Percentiles rank a stretch among this genome's conserved stretches.
Conservation (phyloP, 2,888 invertebrate species). For the Heliconius ethilla region DNA sequence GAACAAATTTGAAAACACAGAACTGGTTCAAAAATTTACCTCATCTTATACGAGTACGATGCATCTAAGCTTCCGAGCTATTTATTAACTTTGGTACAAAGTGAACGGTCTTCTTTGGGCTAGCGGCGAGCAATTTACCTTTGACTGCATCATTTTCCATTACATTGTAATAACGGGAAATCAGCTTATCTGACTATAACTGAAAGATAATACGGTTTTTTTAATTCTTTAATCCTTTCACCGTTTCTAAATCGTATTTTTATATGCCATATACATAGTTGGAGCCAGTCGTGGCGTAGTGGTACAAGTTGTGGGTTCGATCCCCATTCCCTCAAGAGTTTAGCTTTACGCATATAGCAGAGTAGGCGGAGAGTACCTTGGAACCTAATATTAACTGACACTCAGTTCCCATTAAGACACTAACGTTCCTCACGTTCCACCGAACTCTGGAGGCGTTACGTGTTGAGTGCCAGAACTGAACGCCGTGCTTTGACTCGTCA, state of each 20-base stretch:
- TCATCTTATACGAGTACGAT: not conserved
- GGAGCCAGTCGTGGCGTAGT: no score
- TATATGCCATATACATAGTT: not conserved
- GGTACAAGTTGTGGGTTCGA: no score
- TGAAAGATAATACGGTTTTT: not conserved
- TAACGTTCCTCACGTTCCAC: no score
- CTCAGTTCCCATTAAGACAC: no score
- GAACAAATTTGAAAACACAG: not conserved
- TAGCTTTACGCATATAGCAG: no score
- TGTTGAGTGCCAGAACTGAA: no score
- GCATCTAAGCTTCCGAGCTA: constrained; percentile 13
- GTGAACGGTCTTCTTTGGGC: constrained; percentile 20
- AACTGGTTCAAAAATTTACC: not conserved
- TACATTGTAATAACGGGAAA: constrained; percentile 12
- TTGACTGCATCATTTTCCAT: constrained; percentile 24
- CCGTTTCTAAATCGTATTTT: not conserved
- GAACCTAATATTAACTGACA: no score
- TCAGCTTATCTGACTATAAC: not conserved
- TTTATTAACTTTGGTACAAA: constrained; percentile 27
- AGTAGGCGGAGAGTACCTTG: no score
- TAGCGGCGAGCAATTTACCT: constrained; percentile 16
- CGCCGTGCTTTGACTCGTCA: no score
- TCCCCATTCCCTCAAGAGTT: no score
- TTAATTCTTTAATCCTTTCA: not conserved
- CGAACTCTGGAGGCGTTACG: no score